Evolutionary conservation across 2,113 vertebrate species (phyloP).

Genomic region (Pyxicephalus adspersus): DNA sequence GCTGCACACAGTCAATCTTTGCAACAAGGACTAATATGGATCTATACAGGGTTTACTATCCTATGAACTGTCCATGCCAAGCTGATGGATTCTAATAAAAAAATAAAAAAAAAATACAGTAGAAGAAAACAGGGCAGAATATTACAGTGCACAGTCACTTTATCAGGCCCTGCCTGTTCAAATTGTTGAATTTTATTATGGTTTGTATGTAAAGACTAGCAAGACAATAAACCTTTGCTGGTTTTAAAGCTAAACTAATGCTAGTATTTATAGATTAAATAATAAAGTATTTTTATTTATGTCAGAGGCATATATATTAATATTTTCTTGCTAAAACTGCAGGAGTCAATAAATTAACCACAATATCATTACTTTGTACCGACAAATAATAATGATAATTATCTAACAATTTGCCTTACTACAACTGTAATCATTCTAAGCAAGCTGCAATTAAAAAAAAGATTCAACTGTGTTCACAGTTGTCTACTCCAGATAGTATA

Average conservation of each 20-base stretch:
- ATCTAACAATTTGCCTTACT: too few relatives aligned
- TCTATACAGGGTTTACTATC: conserved; percentile 4
- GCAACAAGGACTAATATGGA: not conserved
- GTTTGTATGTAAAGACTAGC: conserved; percentile 22
- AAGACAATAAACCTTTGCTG: conserved; percentile 38
- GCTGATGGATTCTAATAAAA: not conserved
- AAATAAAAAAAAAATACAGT: too few relatives aligned
- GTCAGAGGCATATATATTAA: too few relatives aligned
- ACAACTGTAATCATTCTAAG: too few relatives aligned
- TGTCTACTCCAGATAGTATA: too few relatives aligned
- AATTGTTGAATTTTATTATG: conserved; percentile 11
- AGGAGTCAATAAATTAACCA: too few relatives aligned
- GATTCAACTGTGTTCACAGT: too few relatives aligned
- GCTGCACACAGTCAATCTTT: not conserved
- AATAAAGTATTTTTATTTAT: too few relatives aligned
- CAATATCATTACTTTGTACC: too few relatives aligned
- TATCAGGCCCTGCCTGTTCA: conserved; percentile 11
- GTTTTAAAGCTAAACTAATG: not conserved
- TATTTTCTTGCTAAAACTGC: too few relatives aligned
- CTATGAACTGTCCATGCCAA: not conserved
- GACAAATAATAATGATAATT: too few relatives aligned
- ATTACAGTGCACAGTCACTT: not conserved
- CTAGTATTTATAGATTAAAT: not conserved
- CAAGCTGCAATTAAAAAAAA: too few relatives aligned
- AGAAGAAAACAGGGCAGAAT: not conserved